Conservation (phyloP, 2,797 vertebrate species). For the Enteromius thamalakanensis region DNA sequence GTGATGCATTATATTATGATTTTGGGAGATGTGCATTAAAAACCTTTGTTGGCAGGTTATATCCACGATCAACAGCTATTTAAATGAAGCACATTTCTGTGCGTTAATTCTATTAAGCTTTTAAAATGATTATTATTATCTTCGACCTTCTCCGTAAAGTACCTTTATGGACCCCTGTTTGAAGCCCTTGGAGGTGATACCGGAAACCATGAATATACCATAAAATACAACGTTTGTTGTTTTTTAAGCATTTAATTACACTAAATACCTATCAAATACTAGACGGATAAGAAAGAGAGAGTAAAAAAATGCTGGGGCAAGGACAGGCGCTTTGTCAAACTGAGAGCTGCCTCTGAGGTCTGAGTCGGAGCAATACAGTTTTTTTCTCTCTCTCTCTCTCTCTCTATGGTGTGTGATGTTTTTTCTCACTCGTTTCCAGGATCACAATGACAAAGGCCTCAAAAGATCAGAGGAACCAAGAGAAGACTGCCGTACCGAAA, state of each 20-base stretch:
- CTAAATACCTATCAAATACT: background rate
- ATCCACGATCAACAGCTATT: background rate
- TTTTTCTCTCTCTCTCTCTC: slow-evolving; percentile 59
- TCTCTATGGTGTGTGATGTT: slow-evolving; percentile 50
- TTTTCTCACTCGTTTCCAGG: slow-evolving; percentile 70
- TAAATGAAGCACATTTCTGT: background rate
- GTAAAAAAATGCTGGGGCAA: slow-evolving; percentile 46
- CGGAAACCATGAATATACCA: background rate
- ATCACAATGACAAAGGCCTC: slow-evolving; percentile 73
- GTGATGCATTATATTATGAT: background rate
- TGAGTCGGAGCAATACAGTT: slow-evolving; percentile 46
- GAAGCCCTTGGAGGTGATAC: background rate
- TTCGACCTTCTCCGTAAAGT: too few relatives aligned
- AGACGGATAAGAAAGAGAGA: slow-evolving; percentile 29
- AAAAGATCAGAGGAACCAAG: slow-evolving; percentile 58
- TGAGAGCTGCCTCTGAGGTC: slow-evolving; percentile 57
- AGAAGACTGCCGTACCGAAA: slow-evolving; percentile 60
- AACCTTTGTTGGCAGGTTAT: too few relatives aligned
- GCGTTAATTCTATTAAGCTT: background rate
- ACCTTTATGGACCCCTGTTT: background rate
- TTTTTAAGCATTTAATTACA: background rate
- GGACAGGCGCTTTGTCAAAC: slow-evolving; percentile 60
- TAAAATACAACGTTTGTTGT: background rate
- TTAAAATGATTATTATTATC: background rate
- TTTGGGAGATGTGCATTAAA: background rate